These are phyloP conservation scores for Rissa tridactyla DNA, from an alignment of 2,113 vertebrate species.

Conservation along the genomic window DNA sequence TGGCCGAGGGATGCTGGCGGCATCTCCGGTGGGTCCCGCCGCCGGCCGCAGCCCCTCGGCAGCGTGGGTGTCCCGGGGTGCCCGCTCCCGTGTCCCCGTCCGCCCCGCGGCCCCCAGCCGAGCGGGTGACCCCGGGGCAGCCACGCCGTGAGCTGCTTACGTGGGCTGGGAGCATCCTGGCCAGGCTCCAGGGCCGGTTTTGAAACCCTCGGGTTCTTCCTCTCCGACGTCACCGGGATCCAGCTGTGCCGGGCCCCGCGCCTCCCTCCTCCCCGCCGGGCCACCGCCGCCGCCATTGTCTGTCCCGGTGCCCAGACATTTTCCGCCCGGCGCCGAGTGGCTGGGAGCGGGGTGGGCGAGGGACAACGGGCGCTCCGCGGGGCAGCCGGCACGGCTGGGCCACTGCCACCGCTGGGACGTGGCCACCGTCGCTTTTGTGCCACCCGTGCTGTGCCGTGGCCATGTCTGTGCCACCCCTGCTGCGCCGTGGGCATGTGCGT, in stretches of 20 bases:
- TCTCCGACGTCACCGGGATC: constrained; percentile 21
- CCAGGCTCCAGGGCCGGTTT: not conserved
- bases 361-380: not conserved
- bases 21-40: accelerated
- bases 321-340: not conserved
- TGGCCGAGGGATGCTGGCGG: not conserved
- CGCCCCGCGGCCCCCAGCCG: not conserved
- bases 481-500: not conserved
- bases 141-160: constrained; percentile 25
- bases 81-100: not conserved
- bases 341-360: not conserved
- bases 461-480: not conserved
- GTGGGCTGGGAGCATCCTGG: constrained; percentile 40
- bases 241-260: not conserved
- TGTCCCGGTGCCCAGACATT: not conserved
- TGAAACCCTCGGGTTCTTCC: constrained; percentile 49
- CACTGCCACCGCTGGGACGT: accelerated
- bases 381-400: accelerated
- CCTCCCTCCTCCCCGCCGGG: not conserved
- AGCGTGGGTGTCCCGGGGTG: accelerated
- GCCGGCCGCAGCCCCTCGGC: accelerated
- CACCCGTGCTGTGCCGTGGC: not conserved
- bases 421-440: accelerated
- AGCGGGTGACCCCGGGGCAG: not conserved
- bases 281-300: not conserved